phyloP scores from a whole-genome alignment of 2,888 invertebrate species.

The Rhopalosiphum nymphaeae region DNA sequence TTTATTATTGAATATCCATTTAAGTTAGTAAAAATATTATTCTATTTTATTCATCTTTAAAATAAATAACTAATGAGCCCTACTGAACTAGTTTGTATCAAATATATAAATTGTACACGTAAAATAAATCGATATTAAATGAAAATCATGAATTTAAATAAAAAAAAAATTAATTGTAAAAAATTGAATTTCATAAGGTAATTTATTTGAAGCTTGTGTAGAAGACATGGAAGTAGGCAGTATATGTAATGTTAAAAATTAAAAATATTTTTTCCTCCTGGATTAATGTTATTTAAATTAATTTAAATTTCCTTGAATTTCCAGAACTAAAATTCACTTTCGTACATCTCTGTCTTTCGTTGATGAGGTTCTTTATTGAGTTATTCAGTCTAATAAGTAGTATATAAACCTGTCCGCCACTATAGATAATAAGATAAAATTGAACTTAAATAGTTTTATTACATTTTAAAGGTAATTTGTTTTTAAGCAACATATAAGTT shows the following conservation, averaged over 20 bases:
- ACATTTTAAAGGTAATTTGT: neutral
- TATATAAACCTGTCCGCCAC: neutral
- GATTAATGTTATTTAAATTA: neutral
- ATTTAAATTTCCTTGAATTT: neutral
- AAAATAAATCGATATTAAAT: neutral
- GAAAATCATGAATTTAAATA: neutral
- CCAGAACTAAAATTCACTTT: neutral
- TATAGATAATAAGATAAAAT: neutral
- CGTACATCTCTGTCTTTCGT: neutral
- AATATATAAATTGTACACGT: neutral
- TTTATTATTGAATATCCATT: neutral
- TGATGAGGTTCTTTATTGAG: constrained; percentile 20
- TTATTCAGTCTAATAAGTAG: neutral
- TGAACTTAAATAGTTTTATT: neutral
- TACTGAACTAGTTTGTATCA: neutral
- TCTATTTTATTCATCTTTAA: neutral
- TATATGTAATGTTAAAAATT: neutral
- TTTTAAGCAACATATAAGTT: neutral
- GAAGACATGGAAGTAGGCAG: neutral
- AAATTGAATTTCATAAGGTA: neutral
- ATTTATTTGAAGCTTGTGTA: neutral
- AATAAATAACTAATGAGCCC: neutral
- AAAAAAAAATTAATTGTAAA: neutral
- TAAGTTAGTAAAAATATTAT: neutral
- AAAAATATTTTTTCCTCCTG: neutral